These are phyloP conservation scores for Macrobrachium rosenbergii DNA, from an alignment of 1,140 invertebrate genomes.

Conservation along the genomic window DNA sequence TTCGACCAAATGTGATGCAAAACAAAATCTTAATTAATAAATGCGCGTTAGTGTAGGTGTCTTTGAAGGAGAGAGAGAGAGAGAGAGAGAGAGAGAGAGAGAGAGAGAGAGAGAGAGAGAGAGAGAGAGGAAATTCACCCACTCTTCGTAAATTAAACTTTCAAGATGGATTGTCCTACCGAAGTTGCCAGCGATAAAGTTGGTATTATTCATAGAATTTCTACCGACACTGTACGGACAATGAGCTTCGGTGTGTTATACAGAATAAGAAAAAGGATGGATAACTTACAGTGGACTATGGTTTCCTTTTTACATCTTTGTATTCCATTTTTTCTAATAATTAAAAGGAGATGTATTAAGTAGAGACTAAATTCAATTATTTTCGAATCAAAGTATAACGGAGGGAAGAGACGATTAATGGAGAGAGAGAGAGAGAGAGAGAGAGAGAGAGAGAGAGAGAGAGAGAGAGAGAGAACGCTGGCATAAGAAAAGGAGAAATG, in stretches of 20 bases:
- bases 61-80: constrained; percentile 14
- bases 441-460: constrained; percentile 17
- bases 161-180: constrained; percentile 51
- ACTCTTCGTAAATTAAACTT: constrained; percentile 50
- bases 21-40: background rate
- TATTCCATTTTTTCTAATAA: background rate
- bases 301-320: background rate
- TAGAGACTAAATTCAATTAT: too few relatives aligned
- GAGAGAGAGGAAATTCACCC: constrained; percentile 17
- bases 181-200: constrained; percentile 46
- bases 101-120: constrained; percentile 1
- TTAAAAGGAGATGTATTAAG: too few relatives aligned
- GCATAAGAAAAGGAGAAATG: background rate
- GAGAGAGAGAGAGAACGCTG: background rate
- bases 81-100: constrained; percentile 28
- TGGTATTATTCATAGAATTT: constrained; percentile 59
- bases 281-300: background rate
- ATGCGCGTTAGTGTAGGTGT: background rate
- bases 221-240: constrained; percentile 27
- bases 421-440: constrained; percentile 25
- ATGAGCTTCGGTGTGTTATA: background rate
- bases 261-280: too few relatives aligned
- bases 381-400: too few relatives aligned
- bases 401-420: too few relatives aligned
- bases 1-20: background rate